Evolutionary conservation across 2,113 vertebrate species (phyloP), one percentile per base, ranked within the genome.

Genomic region (Prolemur simus): DNA sequence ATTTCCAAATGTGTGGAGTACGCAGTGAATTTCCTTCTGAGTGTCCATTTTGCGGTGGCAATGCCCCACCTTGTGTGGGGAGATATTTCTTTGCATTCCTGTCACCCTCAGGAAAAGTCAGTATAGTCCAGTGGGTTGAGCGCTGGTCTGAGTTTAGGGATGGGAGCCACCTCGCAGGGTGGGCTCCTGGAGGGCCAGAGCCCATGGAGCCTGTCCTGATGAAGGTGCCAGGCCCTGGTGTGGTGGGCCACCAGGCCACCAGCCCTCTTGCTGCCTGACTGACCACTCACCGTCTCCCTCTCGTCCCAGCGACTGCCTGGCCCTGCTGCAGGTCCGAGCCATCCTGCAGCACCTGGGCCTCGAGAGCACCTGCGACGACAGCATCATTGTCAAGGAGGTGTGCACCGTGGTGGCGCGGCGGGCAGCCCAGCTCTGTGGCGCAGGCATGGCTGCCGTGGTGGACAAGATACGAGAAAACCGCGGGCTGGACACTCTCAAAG

Each of bases 301-400:
- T 49, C 47, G 0, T 69, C 8, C 0, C 96, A 99, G 99, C 0
- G 99, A 99, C 97, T 98, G 99, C 18, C 98, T 99, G 97, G 99
- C 99, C 39, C 98, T 99, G 97, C 99, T 99, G 1, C 99, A 99
- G 97, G 99, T 99, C 13, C 99, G 99, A 0, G 99, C 99, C 86
- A 99, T 99, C 97, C 99, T 99, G 78, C 99, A 99, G 97, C 99
- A 99, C 96, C 96, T 99, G 3, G 99, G 99, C 4, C 98, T 99
- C 54, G 99, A 99, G 97, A 99, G 99, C 98, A 99, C 99, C 0
- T 99, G 99, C 0, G 99, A 99, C 0, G 99, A 99, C 98, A 99
- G 99, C 97, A 99, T 99, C 91, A 99, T 99, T 0, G 99, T 99
- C 80, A 99, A 99, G 98, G 99, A 99, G 97, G 99, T 99, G 97